phyloP scores from a whole-genome alignment of 1,140 invertebrate genomes.

The Calliphora vicina region DNA sequence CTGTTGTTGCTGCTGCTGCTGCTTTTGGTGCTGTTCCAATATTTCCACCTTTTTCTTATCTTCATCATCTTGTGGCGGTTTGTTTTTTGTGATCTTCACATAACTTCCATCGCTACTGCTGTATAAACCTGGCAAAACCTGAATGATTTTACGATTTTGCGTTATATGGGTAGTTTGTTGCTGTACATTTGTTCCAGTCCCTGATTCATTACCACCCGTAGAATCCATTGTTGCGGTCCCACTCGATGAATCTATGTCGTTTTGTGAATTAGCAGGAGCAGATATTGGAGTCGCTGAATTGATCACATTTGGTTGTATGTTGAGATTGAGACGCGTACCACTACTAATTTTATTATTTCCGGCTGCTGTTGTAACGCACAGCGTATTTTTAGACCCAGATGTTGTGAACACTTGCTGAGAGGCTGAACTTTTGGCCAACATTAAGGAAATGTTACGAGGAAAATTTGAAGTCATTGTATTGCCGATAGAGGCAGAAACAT shows the following conservation, averaged over 20 bases:
- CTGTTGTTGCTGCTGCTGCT: background rate
- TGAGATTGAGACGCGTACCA: background rate
- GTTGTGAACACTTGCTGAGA: conserved; percentile 8
- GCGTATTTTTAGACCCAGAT: background rate
- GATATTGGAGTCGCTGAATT: background rate
- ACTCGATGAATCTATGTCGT: background rate
- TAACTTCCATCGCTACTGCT: conserved; percentile 6
- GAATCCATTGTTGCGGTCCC: background rate
- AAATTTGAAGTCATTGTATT: background rate
- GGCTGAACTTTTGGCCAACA: conserved; percentile 8
- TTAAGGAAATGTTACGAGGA: conserved; percentile 10
- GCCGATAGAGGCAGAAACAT: background rate
- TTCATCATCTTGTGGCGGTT: background rate
- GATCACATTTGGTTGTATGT: background rate
- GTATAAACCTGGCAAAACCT: background rate
- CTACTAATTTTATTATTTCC: background rate
- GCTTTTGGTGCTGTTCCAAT: background rate
- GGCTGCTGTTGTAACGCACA: background rate
- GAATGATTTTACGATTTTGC: conserved; percentile 4
- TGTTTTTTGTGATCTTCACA: conserved; percentile 16
- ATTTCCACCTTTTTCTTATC: background rate
- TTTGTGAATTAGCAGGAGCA: background rate
- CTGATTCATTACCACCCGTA: background rate
- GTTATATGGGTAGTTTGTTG: background rate
- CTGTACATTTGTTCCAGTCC: background rate